Evolutionary conservation across 2,888 invertebrate genomes (phyloP), one percentile per base, ranked within the genome.

Genomic region (Drosophila multiciliata): DNA sequence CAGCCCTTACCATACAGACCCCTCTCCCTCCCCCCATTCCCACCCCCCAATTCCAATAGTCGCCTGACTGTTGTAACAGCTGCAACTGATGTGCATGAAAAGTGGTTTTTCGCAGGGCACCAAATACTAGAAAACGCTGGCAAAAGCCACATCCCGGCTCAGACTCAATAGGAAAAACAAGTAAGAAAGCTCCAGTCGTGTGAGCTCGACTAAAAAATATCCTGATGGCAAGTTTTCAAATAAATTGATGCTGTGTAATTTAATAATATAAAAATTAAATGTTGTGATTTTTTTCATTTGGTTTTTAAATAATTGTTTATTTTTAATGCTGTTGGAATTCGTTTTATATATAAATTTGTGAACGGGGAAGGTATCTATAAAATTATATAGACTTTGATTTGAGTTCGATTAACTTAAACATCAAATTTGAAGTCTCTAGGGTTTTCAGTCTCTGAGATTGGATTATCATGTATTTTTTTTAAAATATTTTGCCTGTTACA

Each of bases 61-160:
- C 42, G 29, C n/a, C 38, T 45, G 62, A 36, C 59, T 20, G 35
- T 71, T 71, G 79, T 69, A 82, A 89, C 90, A 90, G 89, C 90
- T 87, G 90, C 87, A 90, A 72, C 67, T 90, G 90, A 87, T 89
- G 89, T 82, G 89, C 90, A 82, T 90, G 90, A 90, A 90, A 87
- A 87, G 87, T 90, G 90, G 82, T 90, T 87, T 85, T 85, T 82
- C 64, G 69, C 59, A 78, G 84, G 73, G 73, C 70, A 82, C 74
- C 81, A 79, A 65, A 70, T 75, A 66, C 78, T 66, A 60, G 63
- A 71, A 75, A 65, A 32, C 62, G 52, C 35, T 45, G 45, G 15
- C 36, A 54, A 15, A 54, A 20, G 35, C 40, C 65, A 23, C 50
- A 23, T 20, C 20, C 23, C 33, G 8, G 20, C 35, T 23, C 53